phyloP scores from a whole-genome alignment of 2,888 invertebrate species.

The Crioceris asparagi region DNA sequence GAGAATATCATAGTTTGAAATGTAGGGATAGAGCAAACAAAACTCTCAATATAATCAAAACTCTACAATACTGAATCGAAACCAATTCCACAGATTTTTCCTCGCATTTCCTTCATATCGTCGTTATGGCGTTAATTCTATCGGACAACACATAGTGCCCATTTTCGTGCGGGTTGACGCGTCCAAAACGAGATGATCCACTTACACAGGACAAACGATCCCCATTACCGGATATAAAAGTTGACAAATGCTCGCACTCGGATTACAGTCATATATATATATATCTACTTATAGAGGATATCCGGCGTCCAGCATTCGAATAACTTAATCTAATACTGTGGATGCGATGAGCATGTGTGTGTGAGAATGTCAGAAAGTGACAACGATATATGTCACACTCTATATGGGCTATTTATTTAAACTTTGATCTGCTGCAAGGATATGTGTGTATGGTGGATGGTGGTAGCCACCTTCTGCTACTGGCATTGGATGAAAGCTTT shows the following conservation, averaged over 20 bases:
- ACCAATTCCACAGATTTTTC: too few relatives aligned
- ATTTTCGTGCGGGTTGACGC: conserved; percentile 17
- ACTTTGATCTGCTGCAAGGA: conserved; percentile 7
- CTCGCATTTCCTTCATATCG: too few relatives aligned
- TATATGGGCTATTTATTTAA: conserved; percentile 8
- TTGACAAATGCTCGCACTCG: conserved; percentile 34
- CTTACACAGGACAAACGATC: conserved; percentile 33
- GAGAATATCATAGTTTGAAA: too few relatives aligned
- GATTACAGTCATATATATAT: too few relatives aligned
- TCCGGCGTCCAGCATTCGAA: conserved; percentile 12
- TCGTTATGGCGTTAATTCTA: conserved; percentile 25
- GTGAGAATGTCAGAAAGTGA: conserved; percentile 4
- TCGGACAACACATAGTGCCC: conserved; percentile 21
- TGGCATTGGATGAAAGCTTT: too few relatives aligned
- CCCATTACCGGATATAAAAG: conserved; percentile 37
- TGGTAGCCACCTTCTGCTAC: too few relatives aligned
- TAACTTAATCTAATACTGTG: conserved; percentile 21
- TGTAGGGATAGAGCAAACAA: too few relatives aligned
- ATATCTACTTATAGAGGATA: too few relatives aligned
- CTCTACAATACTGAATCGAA: too few relatives aligned
- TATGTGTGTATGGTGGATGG: too few relatives aligned
- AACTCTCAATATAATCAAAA: too few relatives aligned
- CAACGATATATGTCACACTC: conserved; percentile 1
- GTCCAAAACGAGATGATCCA: conserved; percentile 26
- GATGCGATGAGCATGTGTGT: conserved; percentile 5